Evolutionary conservation across 2,888 invertebrate species (phyloP).

Genomic region (Euplexia lucipara): DNA sequence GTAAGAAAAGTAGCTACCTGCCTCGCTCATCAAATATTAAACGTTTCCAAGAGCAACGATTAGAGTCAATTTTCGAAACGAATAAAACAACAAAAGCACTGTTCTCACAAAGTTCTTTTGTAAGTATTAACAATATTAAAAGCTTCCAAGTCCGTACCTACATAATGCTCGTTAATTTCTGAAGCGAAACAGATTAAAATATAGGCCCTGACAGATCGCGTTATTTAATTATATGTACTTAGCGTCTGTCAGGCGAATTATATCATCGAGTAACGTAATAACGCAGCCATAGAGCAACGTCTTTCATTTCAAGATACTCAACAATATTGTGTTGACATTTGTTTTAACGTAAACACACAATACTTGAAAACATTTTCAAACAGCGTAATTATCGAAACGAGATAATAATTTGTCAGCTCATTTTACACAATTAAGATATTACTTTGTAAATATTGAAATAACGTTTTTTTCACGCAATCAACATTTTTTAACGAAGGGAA

Average conservation of each 20-base stretch:
- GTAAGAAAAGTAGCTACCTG: not conserved
- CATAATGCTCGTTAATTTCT: conserved; percentile 13
- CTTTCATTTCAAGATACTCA: not conserved
- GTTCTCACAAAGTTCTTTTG: conserved; percentile 3
- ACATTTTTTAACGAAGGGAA: conserved; percentile 52
- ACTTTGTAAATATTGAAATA: conserved; percentile 53
- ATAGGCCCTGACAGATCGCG: conserved; percentile 18
- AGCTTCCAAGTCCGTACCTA: not conserved
- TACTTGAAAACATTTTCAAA: conserved; percentile 10
- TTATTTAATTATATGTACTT: conserved; percentile 13
- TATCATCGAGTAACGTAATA: conserved; percentile 4
- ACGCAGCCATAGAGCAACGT: not conserved
- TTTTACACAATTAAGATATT: conserved; percentile 38
- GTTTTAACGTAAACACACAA: conserved; percentile 3
- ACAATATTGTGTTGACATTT: conserved; percentile 7
- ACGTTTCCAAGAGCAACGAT: conserved; percentile 1
- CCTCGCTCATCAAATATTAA: not conserved
- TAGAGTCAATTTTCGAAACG: not conserved
- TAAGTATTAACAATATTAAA: conserved; percentile 12
- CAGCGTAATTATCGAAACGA: conserved; percentile 24
- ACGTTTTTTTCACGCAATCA: conserved; percentile 43
- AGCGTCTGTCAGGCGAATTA: conserved; percentile 20
- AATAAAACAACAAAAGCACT: not conserved
- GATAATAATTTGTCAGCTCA: conserved; percentile 38
- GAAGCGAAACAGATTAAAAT: conserved; percentile 11